Evolutionary conservation across 2,113 vertebrate genomes (phyloP), one percentile per base, ranked within the genome.

Genomic region (Salvelinus fontinalis): DNA sequence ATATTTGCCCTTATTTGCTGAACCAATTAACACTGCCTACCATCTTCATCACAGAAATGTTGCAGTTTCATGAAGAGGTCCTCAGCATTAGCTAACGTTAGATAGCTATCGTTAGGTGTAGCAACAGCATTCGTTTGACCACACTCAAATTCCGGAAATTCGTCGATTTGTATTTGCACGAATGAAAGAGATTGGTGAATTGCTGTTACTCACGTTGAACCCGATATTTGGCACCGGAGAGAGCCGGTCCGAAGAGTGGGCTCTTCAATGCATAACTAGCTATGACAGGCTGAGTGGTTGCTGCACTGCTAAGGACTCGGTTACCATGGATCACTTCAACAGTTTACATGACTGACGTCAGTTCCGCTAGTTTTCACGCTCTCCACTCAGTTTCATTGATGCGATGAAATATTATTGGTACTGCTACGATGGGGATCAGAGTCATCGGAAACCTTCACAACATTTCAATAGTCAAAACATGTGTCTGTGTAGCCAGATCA

Each of bases 311-410:
- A 64, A 75, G 79, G 77, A 79, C 82, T 79, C 89, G 93, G 94
- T 95, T 94, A 90, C 94, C 93, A 95, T 95, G 94, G 94, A 91
- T 93, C 93, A 84, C 88, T 84, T 91, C 92, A 93, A 94, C 93
- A 93, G 77, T 91, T 87, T 77, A 82, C 90, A 92, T 13, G 73
- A 8, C n/a, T 86, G 82, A 81, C 85, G 87, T 87, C 84, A 87
- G 72, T 81, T 83, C 80, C 85, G 79, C 66, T 68, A 70, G 14
- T 67, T 44, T 3, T n/a, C 73, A 51, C 57, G 39, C 39, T 44
- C 59, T 69, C 34, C 68, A 5, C 9, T 44, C 8, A 39, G 39
- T 39, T 39, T 9, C 20, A 12, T 34, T 39, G 39, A 39, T 39
- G 8, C 39, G 39, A 39, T 39, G 8, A 39, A 39, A 39, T 39